Base-by-base conservation (phyloP, 1,140 invertebrate genomes). In the Drosophila auraria region DNA sequence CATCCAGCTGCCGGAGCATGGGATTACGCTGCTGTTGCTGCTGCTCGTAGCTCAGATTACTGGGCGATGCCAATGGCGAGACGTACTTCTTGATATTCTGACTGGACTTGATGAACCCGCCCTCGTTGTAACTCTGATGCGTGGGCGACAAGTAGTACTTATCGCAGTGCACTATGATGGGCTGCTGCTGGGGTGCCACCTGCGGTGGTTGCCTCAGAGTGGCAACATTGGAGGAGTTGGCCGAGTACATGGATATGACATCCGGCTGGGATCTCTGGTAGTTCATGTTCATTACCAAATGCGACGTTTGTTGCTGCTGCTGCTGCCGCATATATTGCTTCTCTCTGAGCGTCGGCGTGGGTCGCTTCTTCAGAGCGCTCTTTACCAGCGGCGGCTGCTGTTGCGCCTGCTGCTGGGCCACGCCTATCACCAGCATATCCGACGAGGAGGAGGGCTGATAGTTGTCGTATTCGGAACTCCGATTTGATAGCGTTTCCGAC, bases 1-100 rank as follows among this genome's bases (percentile, higher is more conserved):
- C 84, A 78, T 92, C 91, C 12, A 92, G 49, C 15, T 92, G 90
- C 0, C 86, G 78, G 62, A 38, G 82, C n/a, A 73, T 33, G 20
- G 54, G 45, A 51, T 73, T 74, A 8, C 81, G 80, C 27, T 73
- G 86, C 44, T 71, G 79, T 49, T 69, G 40, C 65, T 54, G 77
- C 33, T 86, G 83, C 51, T 87, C 83, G 42, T 83, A 87, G 54
- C 80, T 87, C 11, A 79, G 42, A 38, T 76, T 76, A 30, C 76
- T 86, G 11, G 87, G 91, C 42, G 91, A 92, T 0, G 81, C 78
- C 5, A 90, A 59, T 0, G 91, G 91, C 8, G 91, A 92, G 7
- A 91, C 75, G 50, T 92, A 92, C 62, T 92, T 83, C 64, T 92
- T 92, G 15, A 92, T 92, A 44, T 91, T 92, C 50, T 92, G 91